phyloP scores from a whole-genome alignment of 1,140 invertebrate species.

The Metaphire vulgaris region DNA sequence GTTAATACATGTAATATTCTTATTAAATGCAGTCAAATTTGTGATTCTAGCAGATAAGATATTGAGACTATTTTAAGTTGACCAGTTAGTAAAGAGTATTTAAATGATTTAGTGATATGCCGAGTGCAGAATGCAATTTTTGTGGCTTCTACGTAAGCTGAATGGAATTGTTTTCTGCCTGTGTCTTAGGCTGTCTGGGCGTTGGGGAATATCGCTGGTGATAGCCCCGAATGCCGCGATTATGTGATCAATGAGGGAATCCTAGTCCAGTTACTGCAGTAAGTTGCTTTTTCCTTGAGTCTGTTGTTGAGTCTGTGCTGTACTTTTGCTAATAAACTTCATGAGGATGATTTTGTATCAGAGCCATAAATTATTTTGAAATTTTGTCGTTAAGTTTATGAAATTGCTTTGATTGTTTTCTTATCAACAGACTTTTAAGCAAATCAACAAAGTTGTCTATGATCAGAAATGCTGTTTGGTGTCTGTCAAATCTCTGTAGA shows the following conservation, averaged over 20 bases:
- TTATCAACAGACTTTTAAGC: conserved; percentile 64
- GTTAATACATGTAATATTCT: too few species aligned
- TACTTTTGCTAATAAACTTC: not conserved
- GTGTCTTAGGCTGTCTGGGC: conserved; percentile 52
- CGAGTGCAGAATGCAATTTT: too few species aligned
- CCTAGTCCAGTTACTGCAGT: conserved; percentile 80
- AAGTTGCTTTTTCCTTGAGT: conserved; percentile 50
- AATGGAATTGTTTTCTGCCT: not conserved
- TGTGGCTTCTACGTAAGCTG: too few species aligned
- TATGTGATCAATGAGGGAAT: conserved; percentile 59
- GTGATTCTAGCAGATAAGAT: too few species aligned
- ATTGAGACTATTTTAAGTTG: too few species aligned
- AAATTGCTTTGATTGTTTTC: conserved; percentile 42
- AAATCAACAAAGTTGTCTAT: conserved; percentile 77
- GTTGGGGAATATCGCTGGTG: conserved; percentile 55
- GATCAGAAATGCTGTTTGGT: conserved; percentile 84
- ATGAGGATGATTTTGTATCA: not conserved
- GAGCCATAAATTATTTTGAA: conserved; percentile 9
- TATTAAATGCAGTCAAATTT: too few species aligned
- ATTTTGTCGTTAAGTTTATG: conserved; percentile 20
- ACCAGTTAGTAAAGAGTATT: too few species aligned
- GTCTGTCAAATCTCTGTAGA: conserved; percentile 51
- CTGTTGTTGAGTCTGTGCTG: not conserved
- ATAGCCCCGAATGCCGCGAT: conserved; percentile 51
- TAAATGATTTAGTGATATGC: too few species aligned